Base-by-base conservation (phyloP, 2,113 vertebrate genomes). In the Percopsis transmontana region DNA sequence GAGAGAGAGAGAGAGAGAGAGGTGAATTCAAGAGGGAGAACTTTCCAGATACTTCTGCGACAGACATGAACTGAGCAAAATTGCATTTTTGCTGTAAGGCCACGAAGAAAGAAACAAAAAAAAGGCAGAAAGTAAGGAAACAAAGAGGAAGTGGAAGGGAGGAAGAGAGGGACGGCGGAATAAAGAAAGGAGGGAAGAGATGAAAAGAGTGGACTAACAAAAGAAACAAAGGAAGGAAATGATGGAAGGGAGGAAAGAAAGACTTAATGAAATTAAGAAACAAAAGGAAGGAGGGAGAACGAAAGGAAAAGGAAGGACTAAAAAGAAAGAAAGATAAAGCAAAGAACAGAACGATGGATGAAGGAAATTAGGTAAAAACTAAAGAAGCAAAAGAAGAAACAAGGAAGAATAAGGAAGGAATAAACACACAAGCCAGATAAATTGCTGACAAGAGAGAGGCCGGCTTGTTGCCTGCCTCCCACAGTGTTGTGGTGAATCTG, bases 1-100 rank as follows among this genome's bases (percentile, higher is more conserved):
- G 41, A 33, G 38, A 59, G 14, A 51, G 15, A 40, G 41, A 40
- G 83, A 63, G 79, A 77, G 70, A 63, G 41, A 33, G 38, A 59
- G n/a, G n/a, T n/a, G n/a, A n/a, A n/a, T n/a, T n/a, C n/a, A n/a
- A n/a, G n/a, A n/a, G n/a, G n/a, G n/a, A n/a, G n/a, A 33, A 33
- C 27, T 33, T 4, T 33, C 8, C 27, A 33, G 27, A 1, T 1
- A 33, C 27, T 33, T 33, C 3, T 33, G 27, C 27, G 8, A 33
- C 27, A 33, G 5, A 33, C 27, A 2, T 33, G 4, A 33, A 33
- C 27, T 7, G 8, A 6, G 1, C 27, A 33, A 33, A n/a, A n/a
- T n/a, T n/a, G n/a, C n/a, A n/a, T n/a, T n/a, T n/a, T n/a, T n/a
- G 27, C 8, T 33, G 4, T 33, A 33, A 33, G 8, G 27, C 27